Evolutionary conservation across 2,797 vertebrate species (phyloP).

Genomic region (Clarias fuscus): DNA sequence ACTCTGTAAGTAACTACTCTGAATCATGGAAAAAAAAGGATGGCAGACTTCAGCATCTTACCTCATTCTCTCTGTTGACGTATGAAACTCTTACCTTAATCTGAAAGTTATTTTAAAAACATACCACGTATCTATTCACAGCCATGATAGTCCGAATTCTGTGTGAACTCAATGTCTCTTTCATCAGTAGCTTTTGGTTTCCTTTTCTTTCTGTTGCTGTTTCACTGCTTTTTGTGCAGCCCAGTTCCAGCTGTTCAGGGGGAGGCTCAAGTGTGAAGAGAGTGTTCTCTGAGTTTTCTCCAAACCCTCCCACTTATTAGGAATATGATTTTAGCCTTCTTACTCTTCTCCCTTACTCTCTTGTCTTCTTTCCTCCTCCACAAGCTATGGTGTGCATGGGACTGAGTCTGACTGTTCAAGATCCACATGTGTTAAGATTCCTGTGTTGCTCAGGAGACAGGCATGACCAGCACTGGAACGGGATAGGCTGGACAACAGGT

Average conservation of each 20-base stretch:
- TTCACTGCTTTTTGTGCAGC: constrained; percentile 25
- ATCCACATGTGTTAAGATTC: constrained; percentile 56
- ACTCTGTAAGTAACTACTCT: neutral
- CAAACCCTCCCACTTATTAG: constrained; percentile 37
- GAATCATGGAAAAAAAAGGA: constrained; percentile 15
- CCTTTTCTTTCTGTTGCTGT: constrained; percentile 27
- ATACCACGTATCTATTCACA: constrained; percentile 12
- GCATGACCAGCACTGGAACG: constrained; percentile 40
- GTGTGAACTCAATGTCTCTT: constrained; percentile 17
- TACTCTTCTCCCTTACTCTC: constrained; percentile 18
- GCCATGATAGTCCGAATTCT: constrained; percentile 32
- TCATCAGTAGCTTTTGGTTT: constrained; percentile 11
- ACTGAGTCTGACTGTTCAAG: constrained; percentile 46
- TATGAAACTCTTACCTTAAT: constrained; percentile 31
- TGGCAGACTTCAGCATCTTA: constrained; percentile 46
- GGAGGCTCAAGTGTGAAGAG: constrained; percentile 13
- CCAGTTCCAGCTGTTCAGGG: constrained; percentile 49
- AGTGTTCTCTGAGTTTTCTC: constrained; percentile 23
- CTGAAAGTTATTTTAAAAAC: constrained; percentile 37
- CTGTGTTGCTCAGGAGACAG: constrained; percentile 59
- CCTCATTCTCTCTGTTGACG: constrained; percentile 45
- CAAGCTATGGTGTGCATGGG: constrained; percentile 24
- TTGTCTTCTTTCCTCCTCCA: constrained; percentile 7
- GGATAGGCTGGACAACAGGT: constrained; percentile 52
- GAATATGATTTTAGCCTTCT: constrained; percentile 28